These are phyloP conservation scores for Drosophila neoperkinsi DNA, from an alignment of 2,888 invertebrate species.

Conservation along the genomic window DNA sequence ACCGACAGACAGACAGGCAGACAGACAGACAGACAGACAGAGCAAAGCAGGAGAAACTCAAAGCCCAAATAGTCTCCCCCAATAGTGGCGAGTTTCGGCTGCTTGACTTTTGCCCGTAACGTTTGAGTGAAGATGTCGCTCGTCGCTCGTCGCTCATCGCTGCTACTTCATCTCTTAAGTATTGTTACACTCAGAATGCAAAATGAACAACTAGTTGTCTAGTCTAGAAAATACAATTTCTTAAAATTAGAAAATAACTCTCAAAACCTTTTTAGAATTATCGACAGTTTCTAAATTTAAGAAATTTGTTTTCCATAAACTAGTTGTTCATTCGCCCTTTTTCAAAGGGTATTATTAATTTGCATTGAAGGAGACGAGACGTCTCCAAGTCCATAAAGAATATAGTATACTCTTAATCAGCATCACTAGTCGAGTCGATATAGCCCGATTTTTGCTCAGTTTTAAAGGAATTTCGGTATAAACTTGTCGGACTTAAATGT, in stretches of 20 bases:
- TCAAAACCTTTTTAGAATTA: not conserved
- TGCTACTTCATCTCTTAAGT: not conserved
- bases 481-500: not conserved
- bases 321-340: not conserved
- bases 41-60: constrained; percentile 59
- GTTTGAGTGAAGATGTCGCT: constrained; percentile 73
- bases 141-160: constrained; percentile 28
- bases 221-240: not conserved
- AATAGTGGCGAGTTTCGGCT: constrained; percentile 48
- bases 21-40: constrained; percentile 1
- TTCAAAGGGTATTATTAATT: not conserved
- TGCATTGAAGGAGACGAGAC: not conserved
- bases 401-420: not conserved
- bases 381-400: not conserved
- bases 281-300: not conserved
- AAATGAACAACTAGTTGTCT: not conserved
- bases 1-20: constrained; percentile 8
- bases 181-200: not conserved
- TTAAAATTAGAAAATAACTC: not conserved
- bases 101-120: constrained; percentile 76
- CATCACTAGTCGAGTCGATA: not conserved
- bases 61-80: constrained; percentile 1
- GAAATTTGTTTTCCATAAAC: not conserved
- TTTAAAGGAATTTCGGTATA: not conserved
- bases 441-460: not conserved